Conservation (phyloP, 2,888 invertebrate species). For the Papilio protenor region DNA sequence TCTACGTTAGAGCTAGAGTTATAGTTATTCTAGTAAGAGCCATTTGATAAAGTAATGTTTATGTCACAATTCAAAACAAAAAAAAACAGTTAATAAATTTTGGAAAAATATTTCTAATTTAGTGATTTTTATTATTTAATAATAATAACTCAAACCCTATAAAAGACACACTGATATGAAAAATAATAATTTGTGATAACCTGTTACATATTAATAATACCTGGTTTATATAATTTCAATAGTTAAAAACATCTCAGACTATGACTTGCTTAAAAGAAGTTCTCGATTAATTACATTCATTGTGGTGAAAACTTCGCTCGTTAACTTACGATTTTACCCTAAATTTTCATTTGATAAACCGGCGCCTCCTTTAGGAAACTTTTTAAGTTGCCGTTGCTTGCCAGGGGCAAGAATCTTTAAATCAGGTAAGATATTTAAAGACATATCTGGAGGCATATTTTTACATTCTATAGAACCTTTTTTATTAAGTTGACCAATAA, state of each 20-base stretch:
- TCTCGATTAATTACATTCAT: conserved; percentile 78
- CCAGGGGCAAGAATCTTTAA: conserved; percentile 66
- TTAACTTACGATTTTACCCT: conserved; percentile 73
- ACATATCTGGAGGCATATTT: background rate
- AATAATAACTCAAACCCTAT: background rate
- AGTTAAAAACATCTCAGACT: conserved; percentile 23
- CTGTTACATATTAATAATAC: conserved; percentile 8
- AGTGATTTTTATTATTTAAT: background rate
- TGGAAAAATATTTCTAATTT: background rate
- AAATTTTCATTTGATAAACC: conserved; percentile 77
- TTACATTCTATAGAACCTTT: background rate
- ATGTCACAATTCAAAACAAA: background rate
- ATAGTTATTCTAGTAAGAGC: background rate
- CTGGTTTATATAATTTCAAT: background rate
- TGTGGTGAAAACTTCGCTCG: conserved; percentile 80
- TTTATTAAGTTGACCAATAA: background rate
- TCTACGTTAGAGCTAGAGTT: background rate
- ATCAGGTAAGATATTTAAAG: conserved; percentile 62
- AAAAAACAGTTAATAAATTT: background rate
- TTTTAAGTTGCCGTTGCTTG: conserved; percentile 50
- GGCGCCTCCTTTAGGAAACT: conserved; percentile 72
- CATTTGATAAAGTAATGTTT: background rate
- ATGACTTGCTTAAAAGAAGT: conserved; percentile 68
- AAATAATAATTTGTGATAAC: background rate
- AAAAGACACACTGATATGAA: background rate